phyloP scores from a whole-genome alignment of 2,113 vertebrate species.

The Zosterops hypoxanthus region DNA sequence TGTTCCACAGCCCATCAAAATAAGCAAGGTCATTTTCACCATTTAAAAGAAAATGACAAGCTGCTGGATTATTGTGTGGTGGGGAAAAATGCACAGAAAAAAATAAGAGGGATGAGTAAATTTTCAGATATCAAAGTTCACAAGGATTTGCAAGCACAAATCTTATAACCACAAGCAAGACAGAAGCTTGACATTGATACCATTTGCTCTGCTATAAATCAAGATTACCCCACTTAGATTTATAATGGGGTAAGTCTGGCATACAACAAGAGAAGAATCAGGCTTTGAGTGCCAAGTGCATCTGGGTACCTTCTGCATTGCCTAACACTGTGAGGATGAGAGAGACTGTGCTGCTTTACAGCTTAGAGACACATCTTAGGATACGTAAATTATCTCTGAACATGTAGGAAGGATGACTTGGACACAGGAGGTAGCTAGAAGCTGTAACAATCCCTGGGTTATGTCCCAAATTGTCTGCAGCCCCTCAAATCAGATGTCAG shows the following conservation, averaged over 20 bases:
- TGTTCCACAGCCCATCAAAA: conserved; percentile 56
- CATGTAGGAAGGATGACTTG: background rate
- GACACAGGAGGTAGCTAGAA: background rate
- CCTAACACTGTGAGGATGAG: background rate
- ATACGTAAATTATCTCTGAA: background rate
- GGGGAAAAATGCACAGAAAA: background rate
- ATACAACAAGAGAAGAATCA: background rate
- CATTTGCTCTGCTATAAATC: conserved; percentile 37
- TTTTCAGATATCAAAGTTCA: conserved; percentile 17
- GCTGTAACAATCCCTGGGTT: background rate
- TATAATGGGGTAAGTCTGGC: background rate
- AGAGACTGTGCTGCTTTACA: background rate
- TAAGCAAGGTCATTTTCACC: conserved; percentile 57
- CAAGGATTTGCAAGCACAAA: background rate
- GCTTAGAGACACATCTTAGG: background rate
- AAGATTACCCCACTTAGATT: conserved; percentile 14
- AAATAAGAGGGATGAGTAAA: background rate
- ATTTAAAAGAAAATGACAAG: background rate
- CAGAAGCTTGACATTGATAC: conserved; percentile 19
- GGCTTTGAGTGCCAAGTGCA: background rate
- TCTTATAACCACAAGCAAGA: conserved; percentile 30
- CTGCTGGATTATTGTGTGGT: background rate
- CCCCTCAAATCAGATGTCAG: background rate
- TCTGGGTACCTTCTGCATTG: conserved; percentile 38
- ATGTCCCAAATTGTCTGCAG: background rate